These are phyloP conservation scores for Sceloporus tristichus DNA, from an alignment of 2,113 vertebrate species.

Conservation along the genomic window DNA sequence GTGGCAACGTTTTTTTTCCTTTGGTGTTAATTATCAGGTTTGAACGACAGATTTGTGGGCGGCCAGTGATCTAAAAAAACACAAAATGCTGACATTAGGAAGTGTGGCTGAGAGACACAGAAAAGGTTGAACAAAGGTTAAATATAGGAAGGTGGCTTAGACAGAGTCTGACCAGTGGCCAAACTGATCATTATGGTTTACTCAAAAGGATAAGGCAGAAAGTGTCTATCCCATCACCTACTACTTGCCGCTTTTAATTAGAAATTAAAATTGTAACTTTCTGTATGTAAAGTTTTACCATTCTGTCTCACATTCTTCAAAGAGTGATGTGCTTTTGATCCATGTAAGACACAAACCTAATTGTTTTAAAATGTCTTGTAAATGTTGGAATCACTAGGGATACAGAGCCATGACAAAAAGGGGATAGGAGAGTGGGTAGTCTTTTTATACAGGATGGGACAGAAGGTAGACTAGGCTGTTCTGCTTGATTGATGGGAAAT, in stretches of 20 bases:
- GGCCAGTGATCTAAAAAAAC: slow-evolving; percentile 59
- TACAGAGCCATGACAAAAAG: background rate
- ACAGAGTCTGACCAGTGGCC: background rate
- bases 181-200: no score
- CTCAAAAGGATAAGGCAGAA: background rate
- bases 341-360: background rate
- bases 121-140: background rate
- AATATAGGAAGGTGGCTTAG: background rate
- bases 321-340: background rate
- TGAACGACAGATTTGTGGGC: slow-evolving; percentile 52
- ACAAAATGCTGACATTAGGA: slow-evolving; percentile 51
- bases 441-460: background rate
- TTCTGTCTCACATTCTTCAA: background rate
- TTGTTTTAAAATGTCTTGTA: background rate
- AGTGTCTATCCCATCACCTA: background rate
- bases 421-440: background rate
- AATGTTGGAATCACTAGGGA: background rate
- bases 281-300: no score
- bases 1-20: slow-evolving; percentile 45
- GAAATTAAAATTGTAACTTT: background rate
- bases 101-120: background rate
- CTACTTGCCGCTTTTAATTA: slow-evolving; percentile 3
- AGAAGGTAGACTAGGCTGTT: background rate
- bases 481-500: background rate
- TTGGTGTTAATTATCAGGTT: slow-evolving; percentile 65